Evolutionary conservation across 1,140 invertebrate genomes (phyloP).

Genomic region (Zeugodacus cucurbitae): DNA sequence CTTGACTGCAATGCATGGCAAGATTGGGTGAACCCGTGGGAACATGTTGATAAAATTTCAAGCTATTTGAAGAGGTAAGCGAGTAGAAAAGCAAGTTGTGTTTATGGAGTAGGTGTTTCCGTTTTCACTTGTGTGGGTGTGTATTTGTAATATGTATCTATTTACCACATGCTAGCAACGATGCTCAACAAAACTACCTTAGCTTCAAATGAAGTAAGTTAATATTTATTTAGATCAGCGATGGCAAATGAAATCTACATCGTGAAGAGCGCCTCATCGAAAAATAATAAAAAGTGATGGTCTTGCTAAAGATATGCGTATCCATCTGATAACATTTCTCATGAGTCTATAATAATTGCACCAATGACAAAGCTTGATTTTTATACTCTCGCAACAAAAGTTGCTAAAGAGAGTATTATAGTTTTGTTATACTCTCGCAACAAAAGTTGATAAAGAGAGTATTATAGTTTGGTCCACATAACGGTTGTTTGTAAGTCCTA

Average conservation of each 20-base stretch:
- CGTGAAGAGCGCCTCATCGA: too few species aligned
- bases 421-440: too few species aligned
- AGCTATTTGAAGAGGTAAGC: constrained; percentile 83
- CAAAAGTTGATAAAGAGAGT: too few species aligned
- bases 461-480: too few species aligned
- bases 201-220: background rate
- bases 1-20: constrained; percentile 83
- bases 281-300: too few species aligned
- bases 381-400: too few species aligned
- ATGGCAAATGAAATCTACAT: background rate
- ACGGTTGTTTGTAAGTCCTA: too few species aligned
- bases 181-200: background rate
- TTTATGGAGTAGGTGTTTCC: background rate
- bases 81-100: background rate
- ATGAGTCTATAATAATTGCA: too few species aligned
- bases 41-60: constrained; percentile 89
- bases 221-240: constrained; percentile 15
- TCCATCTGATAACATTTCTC: too few species aligned
- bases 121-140: background rate
- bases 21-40: constrained; percentile 83
- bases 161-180: background rate
- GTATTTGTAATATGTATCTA: background rate
- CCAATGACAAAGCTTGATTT: too few species aligned
- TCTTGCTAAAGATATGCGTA: too few species aligned
- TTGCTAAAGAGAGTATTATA: too few species aligned